phyloP scores from a whole-genome alignment of 2,797 vertebrate genomes.

The Picus viridis region DNA sequence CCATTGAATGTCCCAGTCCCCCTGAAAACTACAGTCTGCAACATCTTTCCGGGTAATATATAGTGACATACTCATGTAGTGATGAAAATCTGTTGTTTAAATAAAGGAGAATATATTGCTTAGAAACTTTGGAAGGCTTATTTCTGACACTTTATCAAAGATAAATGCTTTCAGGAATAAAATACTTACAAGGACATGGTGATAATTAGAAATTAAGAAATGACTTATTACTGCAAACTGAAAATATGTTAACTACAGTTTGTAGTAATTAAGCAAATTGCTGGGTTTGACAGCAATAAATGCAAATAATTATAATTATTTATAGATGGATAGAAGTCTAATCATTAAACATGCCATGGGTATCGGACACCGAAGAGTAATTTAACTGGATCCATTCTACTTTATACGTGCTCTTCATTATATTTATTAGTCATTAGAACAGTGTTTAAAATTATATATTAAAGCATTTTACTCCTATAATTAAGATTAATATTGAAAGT shows the following conservation, averaged over 20 bases:
- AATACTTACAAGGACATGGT: slow-evolving; percentile 3
- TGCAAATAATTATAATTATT: slow-evolving; percentile 73
- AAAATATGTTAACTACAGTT: slow-evolving; percentile 58
- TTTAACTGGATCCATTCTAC: not conserved
- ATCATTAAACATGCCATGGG: slow-evolving; percentile 34
- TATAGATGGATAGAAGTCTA: slow-evolving; percentile 60
- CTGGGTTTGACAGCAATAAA: slow-evolving; percentile 56
- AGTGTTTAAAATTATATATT: slow-evolving; percentile 51
- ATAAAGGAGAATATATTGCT: not conserved
- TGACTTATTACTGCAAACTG: slow-evolving; percentile 35
- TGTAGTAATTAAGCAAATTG: slow-evolving; percentile 64
- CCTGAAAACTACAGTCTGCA: not conserved
- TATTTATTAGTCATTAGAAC: not conserved
- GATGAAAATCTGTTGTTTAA: slow-evolving; percentile 21
- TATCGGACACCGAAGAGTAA: slow-evolving; percentile 42
- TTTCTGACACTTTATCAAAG: slow-evolving; percentile 20
- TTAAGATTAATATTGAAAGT: slow-evolving; percentile 26
- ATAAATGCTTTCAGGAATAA: not conserved
- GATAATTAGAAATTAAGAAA: slow-evolving; percentile 24
- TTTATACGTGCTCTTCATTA: slow-evolving; percentile 21
- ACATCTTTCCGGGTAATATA: not conserved
- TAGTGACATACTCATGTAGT: not conserved
- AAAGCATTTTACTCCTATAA: slow-evolving; percentile 38
- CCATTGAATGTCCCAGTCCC: not conserved
- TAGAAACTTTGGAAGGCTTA: not conserved